Evolutionary conservation across 2,113 vertebrate species (phyloP).

Genomic region (Glaucomys volans): DNA sequence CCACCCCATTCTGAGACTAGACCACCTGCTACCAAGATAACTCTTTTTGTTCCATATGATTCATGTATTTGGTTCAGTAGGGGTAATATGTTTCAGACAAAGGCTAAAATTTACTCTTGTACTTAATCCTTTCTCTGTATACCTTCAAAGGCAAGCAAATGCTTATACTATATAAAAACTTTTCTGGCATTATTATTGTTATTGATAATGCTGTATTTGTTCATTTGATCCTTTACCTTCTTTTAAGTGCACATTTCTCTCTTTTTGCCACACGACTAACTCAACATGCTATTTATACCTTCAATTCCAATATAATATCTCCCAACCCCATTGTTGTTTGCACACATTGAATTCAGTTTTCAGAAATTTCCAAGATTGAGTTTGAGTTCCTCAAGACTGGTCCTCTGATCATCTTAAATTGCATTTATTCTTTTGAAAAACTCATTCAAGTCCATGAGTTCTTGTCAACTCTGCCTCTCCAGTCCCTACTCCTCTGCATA

Average conservation of each 20-base stretch:
- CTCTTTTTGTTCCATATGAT: background rate
- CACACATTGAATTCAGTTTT: background rate
- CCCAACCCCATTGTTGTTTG: background rate
- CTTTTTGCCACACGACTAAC: background rate
- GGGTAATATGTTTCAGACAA: slow-evolving; percentile 36
- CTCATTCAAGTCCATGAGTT: background rate
- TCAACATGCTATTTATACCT: background rate
- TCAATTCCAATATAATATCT: too few species aligned
- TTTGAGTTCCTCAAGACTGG: background rate
- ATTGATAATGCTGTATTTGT: background rate
- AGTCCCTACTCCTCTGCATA: background rate
- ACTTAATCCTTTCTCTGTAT: background rate
- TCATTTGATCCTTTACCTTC: background rate
- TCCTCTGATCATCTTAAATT: background rate
- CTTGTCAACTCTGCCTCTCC: background rate
- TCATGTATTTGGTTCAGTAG: background rate
- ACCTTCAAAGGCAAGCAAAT: background rate
- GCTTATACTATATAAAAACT: background rate
- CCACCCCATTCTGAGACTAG: background rate
- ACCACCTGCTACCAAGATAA: background rate
- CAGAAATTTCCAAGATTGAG: background rate
- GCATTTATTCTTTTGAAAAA: background rate
- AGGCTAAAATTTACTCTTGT: background rate
- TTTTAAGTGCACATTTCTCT: background rate
- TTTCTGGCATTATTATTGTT: background rate